Evolutionary conservation across 2,113 vertebrate species (phyloP), one percentile per base, ranked within the genome.

Genomic region (Tetrax tetrax): DNA sequence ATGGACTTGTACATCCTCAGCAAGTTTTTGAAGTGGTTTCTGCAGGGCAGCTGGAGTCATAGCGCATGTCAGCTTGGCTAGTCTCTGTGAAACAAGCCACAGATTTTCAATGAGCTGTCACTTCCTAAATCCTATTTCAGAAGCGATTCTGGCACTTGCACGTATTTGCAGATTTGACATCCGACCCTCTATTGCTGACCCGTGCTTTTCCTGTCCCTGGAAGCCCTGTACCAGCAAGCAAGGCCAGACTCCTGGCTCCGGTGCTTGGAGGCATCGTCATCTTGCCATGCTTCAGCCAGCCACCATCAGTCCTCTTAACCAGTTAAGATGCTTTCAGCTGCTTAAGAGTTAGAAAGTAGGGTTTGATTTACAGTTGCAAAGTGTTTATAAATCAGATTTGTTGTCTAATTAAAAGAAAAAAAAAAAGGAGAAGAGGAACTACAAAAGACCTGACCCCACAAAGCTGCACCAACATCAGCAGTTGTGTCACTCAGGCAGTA

Each of bases 21-120:
- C 93, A 95, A 95, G 83, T 87, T 96, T 92, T 64, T 87, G 93
- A 83, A 87, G 89, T 83, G 87, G 87, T 84, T 94, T 92, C 72
- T 38, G 53, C 29, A 84, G 35, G 72, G 43, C 64, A 81, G 69
- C 60, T 74, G 63, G 69, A 71, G 33, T 28, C 0, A 0, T 61
- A 48, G 11, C 0, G 0, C 15, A 3, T 0, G 0, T 47, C 87
- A 56, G 81, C 45, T 33, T 64, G 68, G 20, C 53, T 59, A 2
- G 4, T 83, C 81, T 84, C n/a, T 41, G 48, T 1, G 8, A 75
- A 75, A 85, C 15, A 85, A 83, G 19, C 82, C 80, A 74, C 0
- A 0, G 33, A 23, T 57, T 86, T 76, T 72, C 57, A 85, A 8
- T 38, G 61, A 85, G 57, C 63, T 94, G 57, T 51, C 63, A n/a